A percentile compares a stretch with the other conserved stretches of the same genome.
Evolutionary conservation across 2,113 vertebrate genomes (phyloP).

Genomic region (Zapornia atra): DNA sequence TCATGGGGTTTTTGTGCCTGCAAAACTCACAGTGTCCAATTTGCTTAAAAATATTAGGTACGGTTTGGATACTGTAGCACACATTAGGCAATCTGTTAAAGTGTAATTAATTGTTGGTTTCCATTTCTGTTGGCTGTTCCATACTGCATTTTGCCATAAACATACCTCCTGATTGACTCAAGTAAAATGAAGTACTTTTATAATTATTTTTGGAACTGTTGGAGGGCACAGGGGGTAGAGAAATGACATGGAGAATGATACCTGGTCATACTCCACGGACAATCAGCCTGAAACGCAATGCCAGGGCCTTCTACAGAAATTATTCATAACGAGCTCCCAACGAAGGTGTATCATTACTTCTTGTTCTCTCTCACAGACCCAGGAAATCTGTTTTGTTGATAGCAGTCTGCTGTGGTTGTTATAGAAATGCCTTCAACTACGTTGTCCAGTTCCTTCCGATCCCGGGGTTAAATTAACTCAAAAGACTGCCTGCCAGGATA

Average conservation of each 20-base stretch:
- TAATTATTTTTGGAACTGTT: background rate
- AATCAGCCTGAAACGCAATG: conserved; percentile 52
- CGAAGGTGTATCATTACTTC: conserved; percentile 31
- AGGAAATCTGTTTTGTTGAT: background rate
- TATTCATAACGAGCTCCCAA: conserved; percentile 43
- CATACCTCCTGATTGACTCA: background rate
- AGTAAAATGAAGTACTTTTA: background rate
- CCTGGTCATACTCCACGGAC: background rate
- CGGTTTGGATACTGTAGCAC: background rate
- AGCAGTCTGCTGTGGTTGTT: background rate
- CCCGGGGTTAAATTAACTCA: background rate
- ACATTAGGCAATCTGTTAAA: background rate
- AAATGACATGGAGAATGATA: background rate
- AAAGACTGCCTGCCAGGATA: background rate
- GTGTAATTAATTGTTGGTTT: background rate
- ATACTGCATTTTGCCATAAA: background rate
- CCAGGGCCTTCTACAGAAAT: conserved; percentile 47
- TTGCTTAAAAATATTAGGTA: background rate
- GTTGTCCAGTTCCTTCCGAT: background rate
- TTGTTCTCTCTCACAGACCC: background rate
- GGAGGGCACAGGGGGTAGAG: background rate
- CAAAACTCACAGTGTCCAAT: background rate
- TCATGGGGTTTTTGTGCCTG: background rate
- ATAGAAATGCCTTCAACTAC: background rate
- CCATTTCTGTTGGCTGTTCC: background rate